Evolutionary conservation across 2,888 invertebrate species (phyloP), one percentile per base, ranked within the genome.

Genomic region (Tiliacea citrago): DNA sequence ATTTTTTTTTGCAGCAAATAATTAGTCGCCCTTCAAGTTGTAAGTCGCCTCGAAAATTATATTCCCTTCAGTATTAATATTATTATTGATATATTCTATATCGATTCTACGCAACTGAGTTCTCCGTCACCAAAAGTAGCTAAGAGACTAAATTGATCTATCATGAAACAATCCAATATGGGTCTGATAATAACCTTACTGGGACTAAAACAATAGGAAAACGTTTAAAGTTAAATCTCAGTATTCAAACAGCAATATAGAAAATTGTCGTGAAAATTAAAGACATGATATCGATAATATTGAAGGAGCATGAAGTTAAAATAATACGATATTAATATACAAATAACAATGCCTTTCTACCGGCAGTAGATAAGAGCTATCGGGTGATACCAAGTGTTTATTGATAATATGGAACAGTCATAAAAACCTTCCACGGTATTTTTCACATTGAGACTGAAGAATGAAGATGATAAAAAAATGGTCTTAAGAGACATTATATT

Each of bases 331-430:
- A 55, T 8, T 69, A 80, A 76, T 84, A 60, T 63, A 73, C 68
- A 68, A 81, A 81, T 77, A 76, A 73, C 77, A 81, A 77, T 81
- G 67, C 29, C 24, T 69, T 66, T 86, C 65, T 58, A 75, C 79
- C 79, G 29, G 53, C 60, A 29, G 45, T 0, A 24, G 86, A 84
- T 85, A 86, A 83, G 45, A 24, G 72, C 58, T 77, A 81, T 68
- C 85, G 67, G 49, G 1, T 51, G 72, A 69, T 77, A 82, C 57
- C 55, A 16, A 81, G 51, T 57, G 60, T 57, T 47, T 61, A 57
- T 73, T 63, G 72, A 81, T 76, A 80, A 58, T 24, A 68, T 47
- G 16, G 55, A 67, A 74, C 70, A 21, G 9, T 63, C 18, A 53
- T 82, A 67, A 67, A 80, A 65, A 45, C 12, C 13, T 35, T 55